Evolutionary conservation across 1,140 invertebrate species (phyloP).

Genomic region (Medauroidea extradentata): DNA sequence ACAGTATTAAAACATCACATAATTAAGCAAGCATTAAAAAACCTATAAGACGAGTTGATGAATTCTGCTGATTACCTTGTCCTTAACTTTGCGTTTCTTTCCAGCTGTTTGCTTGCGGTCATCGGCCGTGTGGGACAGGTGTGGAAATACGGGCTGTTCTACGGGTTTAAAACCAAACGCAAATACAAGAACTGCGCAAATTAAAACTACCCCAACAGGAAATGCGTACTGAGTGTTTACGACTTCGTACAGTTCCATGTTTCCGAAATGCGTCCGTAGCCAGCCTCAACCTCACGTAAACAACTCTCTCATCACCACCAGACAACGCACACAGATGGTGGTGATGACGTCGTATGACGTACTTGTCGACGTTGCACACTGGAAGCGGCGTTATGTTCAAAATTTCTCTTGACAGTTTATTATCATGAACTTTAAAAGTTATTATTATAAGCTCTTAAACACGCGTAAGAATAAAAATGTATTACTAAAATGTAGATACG

Average conservation of each 20-base stretch:
- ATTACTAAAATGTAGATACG: no score
- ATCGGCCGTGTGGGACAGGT: slow-evolving; percentile 52
- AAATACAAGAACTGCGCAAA: slow-evolving; percentile 58
- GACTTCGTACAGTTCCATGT: slow-evolving; percentile 12
- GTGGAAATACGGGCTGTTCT: slow-evolving; percentile 66
- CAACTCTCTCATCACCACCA: not conserved
- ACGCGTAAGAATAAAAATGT: no score
- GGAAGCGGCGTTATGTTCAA: no score
- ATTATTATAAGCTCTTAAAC: no score
- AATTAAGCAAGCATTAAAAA: not conserved
- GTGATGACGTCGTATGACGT: no score
- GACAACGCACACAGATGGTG: no score
- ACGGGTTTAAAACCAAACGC: slow-evolving; percentile 67
- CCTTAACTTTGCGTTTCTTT: slow-evolving; percentile 64
- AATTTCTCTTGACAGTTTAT: no score
- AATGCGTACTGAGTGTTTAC: slow-evolving; percentile 50
- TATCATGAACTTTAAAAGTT: no score
- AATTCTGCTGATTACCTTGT: slow-evolving; percentile 51
- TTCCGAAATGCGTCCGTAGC: not conserved
- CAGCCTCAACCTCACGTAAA: not conserved
- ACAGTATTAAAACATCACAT: no score
- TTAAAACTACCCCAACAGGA: slow-evolving; percentile 59
- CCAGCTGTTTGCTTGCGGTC: slow-evolving; percentile 55
- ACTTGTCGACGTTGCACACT: no score
- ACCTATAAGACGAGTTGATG: not conserved